Base-by-base conservation (phyloP, 2,888 invertebrate genomes). In the Agriopis marginaria region DNA sequence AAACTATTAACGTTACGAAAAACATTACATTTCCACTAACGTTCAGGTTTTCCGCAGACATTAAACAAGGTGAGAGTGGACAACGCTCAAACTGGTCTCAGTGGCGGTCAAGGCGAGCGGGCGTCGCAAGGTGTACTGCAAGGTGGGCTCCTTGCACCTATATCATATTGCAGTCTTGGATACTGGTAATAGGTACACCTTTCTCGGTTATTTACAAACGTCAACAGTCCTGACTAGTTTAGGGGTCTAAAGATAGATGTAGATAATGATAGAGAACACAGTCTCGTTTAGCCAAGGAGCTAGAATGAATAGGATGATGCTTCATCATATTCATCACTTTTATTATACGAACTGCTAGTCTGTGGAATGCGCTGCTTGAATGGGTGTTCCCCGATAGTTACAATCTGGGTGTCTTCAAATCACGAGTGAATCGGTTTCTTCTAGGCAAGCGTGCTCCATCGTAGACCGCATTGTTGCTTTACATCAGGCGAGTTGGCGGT, bases 31-130 rank as follows among this genome's bases (percentile, higher is more conserved):
- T 58, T 56, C 9, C 10, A 58, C 39, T n/a, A 23, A 47, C 45
- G 9, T 61, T 40, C 42, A 69, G n/a, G 54, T 40, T 56, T 59
- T 50, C 10, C 17, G 42, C 17, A 32, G 49, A 60, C 40, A 42
- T 62, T 55, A 60, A 32, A 14, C 47, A 50, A 53, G 50, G 58
- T 39, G 50, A 54, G 54, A 63, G 44, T 62, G 17, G 68, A 61
- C 56, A 65, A 44, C 40, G 14, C n/a, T 65, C 44, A 70, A 81
- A 80, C 84, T 70, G 80, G 84, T 82, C 78, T 70, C 63, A 74
- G 78, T 82, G 82, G 81, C 86, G 89, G 89, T 85, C 89, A 89
- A 89, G 89, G 89, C 85, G 72, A 88, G 70, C 85, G 58, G 60
- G 78, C 84, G 73, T 87, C 72, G 75, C 81, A 79, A 80, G 79